A percentile compares a stretch with the other conserved stretches of the same genome.
phyloP scores from a whole-genome alignment of 2,888 invertebrate genomes.

The Archips crataeganus region DNA sequence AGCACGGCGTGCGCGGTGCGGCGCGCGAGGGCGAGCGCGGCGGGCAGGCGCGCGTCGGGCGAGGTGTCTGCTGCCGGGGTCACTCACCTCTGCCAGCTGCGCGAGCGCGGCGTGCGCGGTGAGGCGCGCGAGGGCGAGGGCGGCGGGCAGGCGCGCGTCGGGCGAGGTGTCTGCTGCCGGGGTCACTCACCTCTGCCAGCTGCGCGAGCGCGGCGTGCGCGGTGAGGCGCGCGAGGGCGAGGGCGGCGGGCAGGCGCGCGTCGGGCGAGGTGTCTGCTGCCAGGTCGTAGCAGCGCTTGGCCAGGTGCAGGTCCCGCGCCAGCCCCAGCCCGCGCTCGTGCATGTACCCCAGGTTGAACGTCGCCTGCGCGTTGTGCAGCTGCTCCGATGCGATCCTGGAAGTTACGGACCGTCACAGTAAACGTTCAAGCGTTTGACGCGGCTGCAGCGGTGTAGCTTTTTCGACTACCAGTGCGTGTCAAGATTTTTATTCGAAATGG shows the following conservation, averaged over 20 bases:
- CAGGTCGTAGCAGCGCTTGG: conserved; percentile 98
- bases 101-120: conserved; percentile 67
- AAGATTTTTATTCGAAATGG: no score
- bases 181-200: conserved; percentile 52
- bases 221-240: conserved; percentile 95
- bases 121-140: conserved; percentile 94
- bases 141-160: conserved; percentile 97
- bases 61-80: conserved; percentile 95
- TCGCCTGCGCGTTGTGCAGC: conserved; percentile 98
- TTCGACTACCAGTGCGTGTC: no score
- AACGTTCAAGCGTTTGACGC: no score
- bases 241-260: conserved; percentile 96
- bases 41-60: conserved; percentile 97
- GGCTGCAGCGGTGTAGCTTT: no score
- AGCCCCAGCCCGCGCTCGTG: conserved; percentile 99
- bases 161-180: conserved; percentile 96
- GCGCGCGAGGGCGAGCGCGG: conserved; percentile 95
- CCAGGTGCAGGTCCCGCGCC: conserved; percentile 95
- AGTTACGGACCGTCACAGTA: not conserved
- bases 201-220: conserved; percentile 49
- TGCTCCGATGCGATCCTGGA: conserved; percentile 94
- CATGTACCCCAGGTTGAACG: conserved; percentile 99
- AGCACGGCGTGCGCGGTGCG: conserved; percentile 81
- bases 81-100: conserved; percentile 47
- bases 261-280: conserved; percentile 97